These are phyloP conservation scores for Tetragnatha versicolor DNA, from an alignment of 1,140 invertebrate genomes.

Conservation along the genomic window DNA sequence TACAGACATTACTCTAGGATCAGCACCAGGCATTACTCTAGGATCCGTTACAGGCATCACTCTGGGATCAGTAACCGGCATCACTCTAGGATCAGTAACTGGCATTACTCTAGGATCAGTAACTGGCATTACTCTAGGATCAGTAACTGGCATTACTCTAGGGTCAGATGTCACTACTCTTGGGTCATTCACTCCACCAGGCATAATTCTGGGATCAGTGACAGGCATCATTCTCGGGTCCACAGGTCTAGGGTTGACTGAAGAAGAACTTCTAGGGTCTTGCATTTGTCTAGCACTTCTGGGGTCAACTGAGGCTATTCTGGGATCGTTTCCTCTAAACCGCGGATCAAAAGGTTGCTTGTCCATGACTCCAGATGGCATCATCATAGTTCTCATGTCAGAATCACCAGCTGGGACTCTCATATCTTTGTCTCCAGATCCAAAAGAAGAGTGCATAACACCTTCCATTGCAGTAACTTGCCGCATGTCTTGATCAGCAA, in stretches of 20 bases:
- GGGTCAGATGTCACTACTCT: background rate
- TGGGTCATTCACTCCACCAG: background rate
- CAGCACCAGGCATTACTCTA: background rate
- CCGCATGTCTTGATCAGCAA: conserved; percentile 67
- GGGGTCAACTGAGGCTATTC: background rate
- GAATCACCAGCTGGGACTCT: conserved; percentile 57
- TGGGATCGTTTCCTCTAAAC: background rate
- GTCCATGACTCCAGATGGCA: conserved; percentile 21
- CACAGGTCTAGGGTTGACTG: conserved; percentile 69
- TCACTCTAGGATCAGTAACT: conserved; percentile 6
- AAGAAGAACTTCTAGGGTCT: conserved; percentile 3
- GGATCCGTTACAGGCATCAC: background rate
- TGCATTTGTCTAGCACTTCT: background rate
- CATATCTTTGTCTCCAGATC: conserved; percentile 57
- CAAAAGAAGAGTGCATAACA: conserved; percentile 66
- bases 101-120: conserved; percentile 7
- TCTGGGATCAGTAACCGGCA: conserved; percentile 15
- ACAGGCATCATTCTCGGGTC: conserved; percentile 20
- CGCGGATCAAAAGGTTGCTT: conserved; percentile 37
- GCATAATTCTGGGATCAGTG: conserved; percentile 11
- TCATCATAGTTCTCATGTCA: conserved; percentile 57
- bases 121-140: conserved; percentile 16
- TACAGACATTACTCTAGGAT: background rate
- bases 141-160: conserved; percentile 56
- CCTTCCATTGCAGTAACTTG: conserved; percentile 60